Percentiles rank a stretch among this genome's conserved stretches.
These are phyloP conservation scores for Blennius ocellaris DNA, from an alignment of 2,113 vertebrate genomes.

Conservation along the genomic window DNA sequence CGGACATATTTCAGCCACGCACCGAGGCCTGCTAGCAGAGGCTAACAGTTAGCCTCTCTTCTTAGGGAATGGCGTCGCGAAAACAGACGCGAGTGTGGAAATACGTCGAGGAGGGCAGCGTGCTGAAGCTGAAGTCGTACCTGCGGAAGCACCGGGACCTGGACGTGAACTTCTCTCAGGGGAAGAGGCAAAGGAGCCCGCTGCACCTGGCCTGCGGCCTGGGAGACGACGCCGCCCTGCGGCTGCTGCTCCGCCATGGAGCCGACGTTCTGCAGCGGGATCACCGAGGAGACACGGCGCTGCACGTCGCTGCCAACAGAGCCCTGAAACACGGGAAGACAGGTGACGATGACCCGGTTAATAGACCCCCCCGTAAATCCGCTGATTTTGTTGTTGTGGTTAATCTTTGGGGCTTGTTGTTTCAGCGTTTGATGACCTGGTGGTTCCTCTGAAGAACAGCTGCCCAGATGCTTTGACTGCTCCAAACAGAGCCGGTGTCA, in stretches of 20 bases:
- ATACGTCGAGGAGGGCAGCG: conserved; percentile 83
- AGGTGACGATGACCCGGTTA: conserved; percentile 40
- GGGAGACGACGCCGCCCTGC: conserved; percentile 79
- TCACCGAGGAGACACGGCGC: conserved; percentile 82
- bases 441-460: conserved; percentile 81
- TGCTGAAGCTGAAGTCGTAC: conserved; percentile 85
- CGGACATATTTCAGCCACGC: too few species aligned
- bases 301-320: conserved; percentile 83
- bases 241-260: conserved; percentile 84
- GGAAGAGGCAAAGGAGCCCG: conserved; percentile 77
- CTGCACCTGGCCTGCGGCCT: conserved; percentile 84
- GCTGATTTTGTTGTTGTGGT: not conserved
- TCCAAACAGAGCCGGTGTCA: conserved; percentile 85
- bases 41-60: not conserved
- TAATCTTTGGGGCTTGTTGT: not conserved
- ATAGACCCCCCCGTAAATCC: not conserved
- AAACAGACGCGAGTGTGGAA: conserved; percentile 81
- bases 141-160: conserved; percentile 83
- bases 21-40: not conserved
- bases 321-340: conserved; percentile 75
- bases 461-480: conserved; percentile 84
- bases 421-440: conserved; percentile 85
- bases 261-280: conserved; percentile 83
- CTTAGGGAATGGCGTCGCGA: conserved; percentile 74
- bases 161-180: conserved; percentile 80